Conservation (phyloP, 2,888 invertebrate genomes). For the Heliconius ethilla region DNA sequence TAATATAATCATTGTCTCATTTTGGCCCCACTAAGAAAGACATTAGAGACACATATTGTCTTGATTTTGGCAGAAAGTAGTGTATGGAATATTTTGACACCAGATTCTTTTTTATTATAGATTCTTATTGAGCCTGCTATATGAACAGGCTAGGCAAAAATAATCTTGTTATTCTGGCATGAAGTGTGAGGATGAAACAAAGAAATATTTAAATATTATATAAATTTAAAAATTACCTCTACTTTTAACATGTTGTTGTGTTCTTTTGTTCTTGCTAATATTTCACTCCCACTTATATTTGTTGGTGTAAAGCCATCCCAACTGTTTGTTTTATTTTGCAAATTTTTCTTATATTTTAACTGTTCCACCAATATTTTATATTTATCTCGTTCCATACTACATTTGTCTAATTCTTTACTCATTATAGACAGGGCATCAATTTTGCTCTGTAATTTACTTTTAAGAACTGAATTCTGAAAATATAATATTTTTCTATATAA, state of each 20-base stretch:
- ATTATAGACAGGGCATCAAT: conserved; percentile 90
- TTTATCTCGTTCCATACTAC: conserved; percentile 89
- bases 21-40: too few species aligned
- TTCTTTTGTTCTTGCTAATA: conserved; percentile 82
- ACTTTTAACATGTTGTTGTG: conserved; percentile 81
- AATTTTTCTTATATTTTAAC: conserved; percentile 78
- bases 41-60: too few species aligned
- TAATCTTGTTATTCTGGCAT: too few species aligned
- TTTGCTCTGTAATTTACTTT: conserved; percentile 90
- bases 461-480: conserved; percentile 83
- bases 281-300: conserved; percentile 79
- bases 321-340: conserved; percentile 53
- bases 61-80: too few species aligned
- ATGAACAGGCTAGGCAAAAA: too few species aligned
- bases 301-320: conserved; percentile 64
- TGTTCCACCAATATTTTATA: conserved; percentile 91
- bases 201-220: background rate
- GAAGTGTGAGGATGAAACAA: background rate
- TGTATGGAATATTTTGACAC: too few species aligned
- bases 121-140: too few species aligned
- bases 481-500: background rate
- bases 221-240: conserved; percentile 60
- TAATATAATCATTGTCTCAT: too few species aligned
- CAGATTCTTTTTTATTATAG: too few species aligned
- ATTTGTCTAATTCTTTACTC: conserved; percentile 89